A percentile compares a stretch with the other conserved stretches of the same genome.
Conservation (phyloP, 2,888 invertebrate species). For the Deilephila elpenor region DNA sequence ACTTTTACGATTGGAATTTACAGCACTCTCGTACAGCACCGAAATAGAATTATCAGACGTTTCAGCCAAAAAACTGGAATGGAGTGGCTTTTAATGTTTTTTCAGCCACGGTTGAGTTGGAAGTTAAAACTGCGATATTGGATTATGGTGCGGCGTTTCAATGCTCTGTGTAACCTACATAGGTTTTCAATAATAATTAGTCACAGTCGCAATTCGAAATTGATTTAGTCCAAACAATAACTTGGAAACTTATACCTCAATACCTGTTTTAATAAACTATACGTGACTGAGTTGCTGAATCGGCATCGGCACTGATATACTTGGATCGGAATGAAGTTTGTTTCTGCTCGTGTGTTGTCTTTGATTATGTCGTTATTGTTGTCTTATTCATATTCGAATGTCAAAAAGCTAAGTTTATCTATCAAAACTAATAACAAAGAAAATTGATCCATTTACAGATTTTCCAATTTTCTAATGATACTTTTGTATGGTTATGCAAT, state of each 20-base stretch:
- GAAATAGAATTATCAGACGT: constrained; percentile 68
- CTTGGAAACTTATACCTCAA: constrained; percentile 21
- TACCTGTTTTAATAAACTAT: constrained; percentile 19
- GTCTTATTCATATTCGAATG: background rate
- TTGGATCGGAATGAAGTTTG: constrained; percentile 6
- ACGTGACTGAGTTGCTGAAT: constrained; percentile 24
- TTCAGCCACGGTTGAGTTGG: constrained; percentile 50
- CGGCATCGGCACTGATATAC: background rate
- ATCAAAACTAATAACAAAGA: no score
- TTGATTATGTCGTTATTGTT: background rate
- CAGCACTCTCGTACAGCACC: constrained; percentile 55
- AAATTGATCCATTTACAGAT: no score
- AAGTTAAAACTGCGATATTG: constrained; percentile 53
- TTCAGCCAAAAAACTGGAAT: constrained; percentile 58
- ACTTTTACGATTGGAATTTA: constrained; percentile 51
- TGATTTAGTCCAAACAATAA: constrained; percentile 18
- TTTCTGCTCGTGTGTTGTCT: background rate
- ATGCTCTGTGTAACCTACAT: background rate
- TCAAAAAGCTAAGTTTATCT: background rate
- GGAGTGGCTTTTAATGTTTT: constrained; percentile 64
- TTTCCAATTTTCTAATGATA: no score
- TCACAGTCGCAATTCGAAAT: constrained; percentile 4
- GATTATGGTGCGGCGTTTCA: constrained; percentile 48
- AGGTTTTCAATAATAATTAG: constrained; percentile 19
- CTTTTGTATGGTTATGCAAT: no score